Percentiles rank a stretch among this genome's conserved stretches.
Conservation (phyloP, 2,797 vertebrate species). For the Sebastes matsubarae region DNA sequence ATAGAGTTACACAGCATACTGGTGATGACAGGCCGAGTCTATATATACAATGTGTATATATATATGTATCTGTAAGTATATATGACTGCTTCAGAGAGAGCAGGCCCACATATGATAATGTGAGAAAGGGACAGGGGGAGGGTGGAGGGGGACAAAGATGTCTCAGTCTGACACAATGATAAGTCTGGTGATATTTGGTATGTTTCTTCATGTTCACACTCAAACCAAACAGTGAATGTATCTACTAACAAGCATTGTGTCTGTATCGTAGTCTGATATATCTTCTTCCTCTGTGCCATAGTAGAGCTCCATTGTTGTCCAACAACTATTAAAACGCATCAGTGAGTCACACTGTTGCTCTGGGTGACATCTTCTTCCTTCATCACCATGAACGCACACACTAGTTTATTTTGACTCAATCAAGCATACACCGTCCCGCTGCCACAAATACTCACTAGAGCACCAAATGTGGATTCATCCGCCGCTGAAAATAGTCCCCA, state of each 20-base stretch:
- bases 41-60: constrained; percentile 49
- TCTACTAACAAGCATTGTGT: neutral
- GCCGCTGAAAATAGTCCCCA: neutral
- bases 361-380: neutral
- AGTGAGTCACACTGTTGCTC: neutral
- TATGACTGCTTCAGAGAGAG: neutral
- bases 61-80: neutral
- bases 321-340: neutral
- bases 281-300: neutral
- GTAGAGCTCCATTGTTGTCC: neutral
- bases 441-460: too few species aligned
- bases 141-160: neutral
- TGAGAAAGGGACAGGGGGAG: neutral
- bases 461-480: neutral
- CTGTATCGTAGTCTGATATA: neutral
- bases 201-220: neutral
- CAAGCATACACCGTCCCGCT: neutral
- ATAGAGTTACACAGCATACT: constrained; percentile 38
- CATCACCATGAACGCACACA: neutral
- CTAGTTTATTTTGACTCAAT: neutral
- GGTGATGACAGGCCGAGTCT: constrained; percentile 31
- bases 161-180: neutral
- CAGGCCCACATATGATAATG: neutral
- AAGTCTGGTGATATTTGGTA: neutral
- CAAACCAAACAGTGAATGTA: neutral